A percentile compares a stretch with the other conserved stretches of the same genome.
Conservation (phyloP, 2,888 invertebrate species). For the Empis stercorea region DNA sequence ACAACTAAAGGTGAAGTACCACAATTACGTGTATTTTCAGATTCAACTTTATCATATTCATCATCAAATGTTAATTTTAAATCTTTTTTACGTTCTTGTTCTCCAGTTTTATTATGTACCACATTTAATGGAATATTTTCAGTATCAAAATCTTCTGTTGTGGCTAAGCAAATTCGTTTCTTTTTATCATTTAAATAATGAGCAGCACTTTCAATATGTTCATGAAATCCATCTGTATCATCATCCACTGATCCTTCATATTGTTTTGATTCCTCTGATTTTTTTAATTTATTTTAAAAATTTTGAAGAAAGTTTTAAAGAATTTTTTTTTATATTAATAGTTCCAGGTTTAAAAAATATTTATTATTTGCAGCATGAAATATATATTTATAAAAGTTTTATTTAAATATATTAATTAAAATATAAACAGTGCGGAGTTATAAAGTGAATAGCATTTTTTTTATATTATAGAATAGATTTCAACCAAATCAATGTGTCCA, state of each 20-base stretch:
- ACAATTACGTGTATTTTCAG: slow-evolving; percentile 8
- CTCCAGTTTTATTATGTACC: background rate
- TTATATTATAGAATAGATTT: background rate
- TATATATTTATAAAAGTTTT: background rate
- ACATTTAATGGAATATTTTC: slow-evolving; percentile 5
- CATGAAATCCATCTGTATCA: slow-evolving; percentile 9
- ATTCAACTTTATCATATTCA: slow-evolving; percentile 3
- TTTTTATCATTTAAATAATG: background rate
- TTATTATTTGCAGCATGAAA: slow-evolving; percentile 13
- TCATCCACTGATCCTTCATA: slow-evolving; percentile 13
- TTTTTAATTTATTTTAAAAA: background rate
- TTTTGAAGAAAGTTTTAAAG: background rate
- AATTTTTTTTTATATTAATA: background rate
- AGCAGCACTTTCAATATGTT: background rate
- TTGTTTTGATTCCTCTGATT: slow-evolving; percentile 13
- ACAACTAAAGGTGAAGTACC: slow-evolving; percentile 13
- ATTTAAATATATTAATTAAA: background rate
- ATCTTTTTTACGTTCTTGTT: slow-evolving; percentile 7
- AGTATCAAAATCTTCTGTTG: slow-evolving; percentile 16
- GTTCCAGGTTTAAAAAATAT: background rate
- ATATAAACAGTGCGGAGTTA: no score
- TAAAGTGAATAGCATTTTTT: no score
- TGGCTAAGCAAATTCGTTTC: slow-evolving; percentile 8
- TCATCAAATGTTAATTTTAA: slow-evolving; percentile 9
- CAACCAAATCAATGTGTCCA: background rate